These are phyloP conservation scores for Hemibagrus guttatus DNA, from an alignment of 2,797 vertebrate species.

Conservation along the genomic window DNA sequence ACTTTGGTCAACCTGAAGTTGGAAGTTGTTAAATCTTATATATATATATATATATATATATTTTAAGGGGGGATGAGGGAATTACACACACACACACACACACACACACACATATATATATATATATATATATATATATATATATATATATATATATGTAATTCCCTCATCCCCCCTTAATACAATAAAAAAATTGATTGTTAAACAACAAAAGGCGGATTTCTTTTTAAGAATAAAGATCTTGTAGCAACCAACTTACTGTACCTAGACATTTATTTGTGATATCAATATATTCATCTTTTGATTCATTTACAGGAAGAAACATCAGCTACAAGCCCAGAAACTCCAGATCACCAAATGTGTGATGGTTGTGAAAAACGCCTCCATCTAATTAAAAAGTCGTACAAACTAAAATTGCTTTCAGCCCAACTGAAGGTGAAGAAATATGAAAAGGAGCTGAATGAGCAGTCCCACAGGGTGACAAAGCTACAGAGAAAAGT, in stretches of 20 bases:
- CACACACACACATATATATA: no score
- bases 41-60: no score
- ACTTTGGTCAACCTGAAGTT: no score
- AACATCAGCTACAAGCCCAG: not conserved
- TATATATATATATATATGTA: no score
- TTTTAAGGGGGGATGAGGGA: no score
- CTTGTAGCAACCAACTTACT: not conserved
- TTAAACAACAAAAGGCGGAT: not conserved
- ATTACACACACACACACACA: no score
- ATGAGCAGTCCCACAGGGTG: conserved; percentile 20
- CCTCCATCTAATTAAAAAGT: conserved; percentile 28
- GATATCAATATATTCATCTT: not conserved
- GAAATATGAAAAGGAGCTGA: conserved; percentile 43
- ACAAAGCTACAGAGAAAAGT: conserved; percentile 48
- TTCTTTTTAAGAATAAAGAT: not conserved
- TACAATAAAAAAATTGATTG: not conserved
- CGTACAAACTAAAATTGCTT: conserved; percentile 44
- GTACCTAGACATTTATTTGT: no score
- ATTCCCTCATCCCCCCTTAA: no score
- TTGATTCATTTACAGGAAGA: not conserved
- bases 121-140: no score
- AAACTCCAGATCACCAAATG: not conserved
- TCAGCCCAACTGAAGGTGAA: conserved; percentile 41
- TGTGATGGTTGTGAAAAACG: conserved; percentile 36
- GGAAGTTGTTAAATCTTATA: no score